Base-by-base conservation (phyloP, 2,888 invertebrate species). In the Dicranocentrus wangi region DNA sequence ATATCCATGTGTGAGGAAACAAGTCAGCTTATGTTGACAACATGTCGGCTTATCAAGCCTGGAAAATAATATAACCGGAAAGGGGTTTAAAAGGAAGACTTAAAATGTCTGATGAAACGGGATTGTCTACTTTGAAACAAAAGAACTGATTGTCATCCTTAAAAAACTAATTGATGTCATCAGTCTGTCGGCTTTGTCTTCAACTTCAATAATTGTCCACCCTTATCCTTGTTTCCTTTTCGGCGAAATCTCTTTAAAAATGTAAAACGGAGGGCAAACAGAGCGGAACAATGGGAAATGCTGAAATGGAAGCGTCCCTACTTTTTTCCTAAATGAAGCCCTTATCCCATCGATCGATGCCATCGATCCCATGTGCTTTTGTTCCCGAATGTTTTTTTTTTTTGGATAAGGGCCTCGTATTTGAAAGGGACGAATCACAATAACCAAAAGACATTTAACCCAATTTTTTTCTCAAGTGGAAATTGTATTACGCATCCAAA, bases 151-250 rank as follows among this genome's bases (percentile, higher is more conserved):
- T 71, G 60, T 61, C 15, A n/a, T n/a, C n/a, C n/a, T n/a, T n/a
- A 43, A 61, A 43, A 19, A 65, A 42, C 73, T 73, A 65, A 72
- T 72, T 72, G 72, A 10, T 63, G 61, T 43, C 61, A 51, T 61
- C 63, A 63, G 42, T 43, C 13, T 47, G 27, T 10, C 27, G 2
- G n/a, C 51, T 51, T 19, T 17, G 51, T 47, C 13, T 43, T 65
- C 25, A 5, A 19, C 43, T 43, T 43, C 65, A 32, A 63, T 13
- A 60, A 21, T 28, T 32, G 17, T 10, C 5, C n/a, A 65, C 43
- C 23, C 23, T 55, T 65, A 21, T 43, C 10, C 13, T 21, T 13
- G 23, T 0, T n/a, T 23, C 25, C n/a, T 43, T 63, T 65, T 23
- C 23, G 23, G 23, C 43, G 43, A 1, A 13, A 43, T 65, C 43